Conservation (phyloP, 92 coral and sea anemone genomes). For the Micromussa lordhowensis region DNA sequence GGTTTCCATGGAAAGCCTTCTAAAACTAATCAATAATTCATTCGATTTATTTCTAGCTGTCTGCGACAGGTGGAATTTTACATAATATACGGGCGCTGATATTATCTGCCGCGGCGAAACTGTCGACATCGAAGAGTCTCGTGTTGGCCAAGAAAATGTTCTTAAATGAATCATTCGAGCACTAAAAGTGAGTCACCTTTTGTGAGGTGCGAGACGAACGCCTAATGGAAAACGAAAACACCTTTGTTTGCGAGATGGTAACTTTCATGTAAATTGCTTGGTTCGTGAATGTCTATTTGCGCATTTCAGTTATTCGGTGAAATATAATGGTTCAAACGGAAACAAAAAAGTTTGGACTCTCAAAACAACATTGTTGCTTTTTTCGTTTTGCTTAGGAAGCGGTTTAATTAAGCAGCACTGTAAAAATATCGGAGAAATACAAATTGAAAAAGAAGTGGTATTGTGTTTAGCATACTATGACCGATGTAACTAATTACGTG, state of each 20-base stretch:
- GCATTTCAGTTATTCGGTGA: not conserved
- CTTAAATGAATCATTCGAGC: not conserved
- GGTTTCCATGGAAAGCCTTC: slow-evolving; percentile 49
- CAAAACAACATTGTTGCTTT: not conserved
- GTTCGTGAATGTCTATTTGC: not conserved
- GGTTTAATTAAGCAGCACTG: not conserved
- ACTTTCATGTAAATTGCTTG: slow-evolving; percentile 1
- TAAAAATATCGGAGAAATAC: not conserved
- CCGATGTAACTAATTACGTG: not conserved
- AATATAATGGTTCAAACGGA: not conserved
- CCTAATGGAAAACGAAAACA: not conserved
- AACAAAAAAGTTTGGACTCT: not conserved
- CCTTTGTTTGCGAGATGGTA: not conserved
- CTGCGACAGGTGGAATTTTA: slow-evolving; percentile 10
- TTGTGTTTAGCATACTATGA: not conserved
- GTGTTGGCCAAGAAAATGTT: not conserved
- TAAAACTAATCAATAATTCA: slow-evolving; percentile 41
- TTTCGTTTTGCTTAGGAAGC: not conserved
- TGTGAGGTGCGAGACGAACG: not conserved
- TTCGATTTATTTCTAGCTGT: slow-evolving; percentile 1
- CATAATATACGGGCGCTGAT: not conserved
- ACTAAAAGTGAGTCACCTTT: not conserved
- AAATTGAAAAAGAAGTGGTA: not conserved
- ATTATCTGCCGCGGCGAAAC: not conserved
- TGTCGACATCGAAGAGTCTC: not conserved